Conservation (phyloP, 2,888 invertebrate genomes). For the Anorthoa munda region DNA sequence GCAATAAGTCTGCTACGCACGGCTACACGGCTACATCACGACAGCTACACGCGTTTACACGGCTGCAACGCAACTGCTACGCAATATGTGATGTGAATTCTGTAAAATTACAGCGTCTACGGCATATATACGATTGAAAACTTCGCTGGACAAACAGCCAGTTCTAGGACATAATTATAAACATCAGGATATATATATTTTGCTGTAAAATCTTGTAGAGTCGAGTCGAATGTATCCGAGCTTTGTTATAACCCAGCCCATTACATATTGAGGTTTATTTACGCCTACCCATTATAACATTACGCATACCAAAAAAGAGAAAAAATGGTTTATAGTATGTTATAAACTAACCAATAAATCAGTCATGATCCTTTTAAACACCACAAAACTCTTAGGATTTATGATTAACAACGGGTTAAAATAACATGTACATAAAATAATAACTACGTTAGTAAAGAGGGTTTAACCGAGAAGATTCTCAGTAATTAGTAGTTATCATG, state of each 20-base stretch:
- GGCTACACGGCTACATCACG: neutral
- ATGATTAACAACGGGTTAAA: constrained; percentile 44
- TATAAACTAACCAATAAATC: constrained; percentile 54
- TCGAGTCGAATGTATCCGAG: neutral
- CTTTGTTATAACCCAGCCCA: neutral
- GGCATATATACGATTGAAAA: no score
- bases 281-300: constrained; percentile 26
- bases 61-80: neutral
- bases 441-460: constrained; percentile 28
- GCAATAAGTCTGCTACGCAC: neutral
- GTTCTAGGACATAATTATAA: neutral
- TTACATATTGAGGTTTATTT: constrained; percentile 32
- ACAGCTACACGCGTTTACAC: no score
- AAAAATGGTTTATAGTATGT: constrained; percentile 12
- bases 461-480: constrained; percentile 31
- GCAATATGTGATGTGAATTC: neutral
- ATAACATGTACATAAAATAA: constrained; percentile 31
- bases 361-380: constrained; percentile 52
- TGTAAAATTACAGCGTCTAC: neutral
- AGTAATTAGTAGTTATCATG: constrained; percentile 44
- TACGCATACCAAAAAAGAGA: constrained; percentile 33
- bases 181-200: neutral
- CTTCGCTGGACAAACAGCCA: neutral
- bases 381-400: constrained; percentile 52
- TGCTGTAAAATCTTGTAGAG: neutral